phyloP scores from a whole-genome alignment of 2,888 invertebrate species.

The Ephialtes manifestator region DNA sequence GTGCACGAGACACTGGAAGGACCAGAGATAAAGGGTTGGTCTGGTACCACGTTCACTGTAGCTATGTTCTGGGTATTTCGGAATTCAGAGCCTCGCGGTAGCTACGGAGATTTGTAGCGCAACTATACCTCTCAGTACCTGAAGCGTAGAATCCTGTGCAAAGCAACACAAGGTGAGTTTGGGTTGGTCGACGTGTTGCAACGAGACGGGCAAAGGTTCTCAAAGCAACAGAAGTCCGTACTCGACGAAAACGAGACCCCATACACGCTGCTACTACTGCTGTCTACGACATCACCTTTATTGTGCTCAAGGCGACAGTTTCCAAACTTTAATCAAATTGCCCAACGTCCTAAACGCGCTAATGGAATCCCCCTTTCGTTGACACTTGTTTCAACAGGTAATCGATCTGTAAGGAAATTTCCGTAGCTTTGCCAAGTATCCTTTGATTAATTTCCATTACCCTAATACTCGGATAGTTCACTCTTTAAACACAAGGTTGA shows the following conservation, averaged over 20 bases:
- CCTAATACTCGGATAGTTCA: neutral
- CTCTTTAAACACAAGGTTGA: neutral
- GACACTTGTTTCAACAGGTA: conserved; percentile 55
- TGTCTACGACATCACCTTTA: conserved; percentile 28
- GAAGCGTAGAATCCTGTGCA: neutral
- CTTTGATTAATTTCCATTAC: neutral
- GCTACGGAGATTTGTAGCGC: conserved; percentile 68
- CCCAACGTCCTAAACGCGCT: conserved; percentile 68
- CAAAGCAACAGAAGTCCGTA: conserved; percentile 11
- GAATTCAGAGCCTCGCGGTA: conserved; percentile 60
- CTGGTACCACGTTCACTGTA: conserved; percentile 3
- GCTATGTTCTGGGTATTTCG: conserved; percentile 42
- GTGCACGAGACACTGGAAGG: conserved; percentile 26
- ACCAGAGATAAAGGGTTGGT: conserved; percentile 26
- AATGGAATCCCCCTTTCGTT: conserved; percentile 49
- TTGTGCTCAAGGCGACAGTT: conserved; percentile 70
- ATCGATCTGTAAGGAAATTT: conserved; percentile 54
- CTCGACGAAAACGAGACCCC: neutral
- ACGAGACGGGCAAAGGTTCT: conserved; percentile 3
- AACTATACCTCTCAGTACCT: conserved; percentile 42
- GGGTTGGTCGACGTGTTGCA: conserved; percentile 8
- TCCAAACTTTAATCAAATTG: conserved; percentile 75
- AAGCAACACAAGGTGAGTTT: neutral
- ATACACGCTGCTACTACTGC: neutral
- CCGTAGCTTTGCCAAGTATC: neutral